Evolutionary conservation across 2,888 invertebrate genomes (phyloP).

Genomic region (Arenicola marina): DNA sequence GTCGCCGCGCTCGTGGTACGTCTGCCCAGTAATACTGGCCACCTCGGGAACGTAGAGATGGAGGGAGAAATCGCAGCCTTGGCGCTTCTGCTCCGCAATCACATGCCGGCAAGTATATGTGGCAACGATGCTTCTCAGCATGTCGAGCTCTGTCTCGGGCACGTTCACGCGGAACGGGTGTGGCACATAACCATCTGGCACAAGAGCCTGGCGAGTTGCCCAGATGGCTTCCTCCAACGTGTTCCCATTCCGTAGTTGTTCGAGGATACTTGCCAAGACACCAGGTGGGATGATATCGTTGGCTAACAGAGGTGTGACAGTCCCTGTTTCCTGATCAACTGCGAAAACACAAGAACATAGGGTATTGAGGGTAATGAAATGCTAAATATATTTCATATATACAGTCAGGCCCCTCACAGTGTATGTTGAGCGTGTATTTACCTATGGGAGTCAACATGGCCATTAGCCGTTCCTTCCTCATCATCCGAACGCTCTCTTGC

Average conservation of each 20-base stretch:
- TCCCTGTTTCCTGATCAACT: background rate
- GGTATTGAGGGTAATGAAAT: too few species aligned
- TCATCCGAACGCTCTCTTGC: too few species aligned
- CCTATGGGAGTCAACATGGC: too few species aligned
- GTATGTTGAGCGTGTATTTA: too few species aligned
- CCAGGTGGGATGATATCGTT: background rate
- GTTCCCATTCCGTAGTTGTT: background rate
- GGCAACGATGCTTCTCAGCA: background rate
- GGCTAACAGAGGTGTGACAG: background rate
- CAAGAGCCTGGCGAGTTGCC: background rate
- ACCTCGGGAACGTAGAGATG: background rate
- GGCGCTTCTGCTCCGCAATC: background rate
- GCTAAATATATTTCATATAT: too few species aligned
- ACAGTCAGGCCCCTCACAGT: too few species aligned
- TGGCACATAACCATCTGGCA: background rate
- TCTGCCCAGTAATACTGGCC: background rate
- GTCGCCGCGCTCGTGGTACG: slow-evolving; percentile 5
- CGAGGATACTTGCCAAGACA: background rate
- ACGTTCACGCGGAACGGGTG: background rate
- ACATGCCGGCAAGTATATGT: background rate
- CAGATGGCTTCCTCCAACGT: background rate
- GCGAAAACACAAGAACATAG: too few species aligned
- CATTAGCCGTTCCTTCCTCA: too few species aligned
- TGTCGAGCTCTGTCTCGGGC: background rate
- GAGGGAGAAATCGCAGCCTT: background rate